Percentiles rank a stretch among this genome's conserved stretches.
These are phyloP conservation scores for Jordanella pulchra DNA, from an alignment of 2,797 vertebrate species.

Conservation along the genomic window DNA sequence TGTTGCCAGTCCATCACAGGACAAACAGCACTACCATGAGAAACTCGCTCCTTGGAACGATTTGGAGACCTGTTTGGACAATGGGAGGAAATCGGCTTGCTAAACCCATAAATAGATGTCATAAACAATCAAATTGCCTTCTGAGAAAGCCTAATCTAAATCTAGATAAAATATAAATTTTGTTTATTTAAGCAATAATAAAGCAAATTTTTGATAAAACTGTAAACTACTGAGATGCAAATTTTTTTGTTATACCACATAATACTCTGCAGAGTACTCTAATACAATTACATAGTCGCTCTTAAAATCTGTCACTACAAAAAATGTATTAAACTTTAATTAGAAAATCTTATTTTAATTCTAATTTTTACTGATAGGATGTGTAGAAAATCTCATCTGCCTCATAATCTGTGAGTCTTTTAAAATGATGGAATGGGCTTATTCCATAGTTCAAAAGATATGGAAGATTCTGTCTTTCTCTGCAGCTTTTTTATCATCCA, in stretches of 20 bases:
- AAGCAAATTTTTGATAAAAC: not conserved
- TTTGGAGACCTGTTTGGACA: not conserved
- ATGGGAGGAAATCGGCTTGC: too few relatives aligned
- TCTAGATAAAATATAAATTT: not conserved
- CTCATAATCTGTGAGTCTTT: constrained; percentile 20
- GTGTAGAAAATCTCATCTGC: constrained; percentile 41
- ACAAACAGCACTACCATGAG: not conserved
- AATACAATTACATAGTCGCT: constrained; percentile 3
- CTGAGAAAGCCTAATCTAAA: not conserved
- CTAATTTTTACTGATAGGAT: constrained; percentile 53
- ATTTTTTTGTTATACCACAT: constrained; percentile 11
- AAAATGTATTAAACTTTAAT: constrained; percentile 18
- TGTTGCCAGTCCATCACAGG: not conserved
- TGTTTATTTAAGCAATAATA: not conserved
- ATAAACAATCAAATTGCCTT: not conserved
- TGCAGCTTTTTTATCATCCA: constrained; percentile 31
- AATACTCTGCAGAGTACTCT: too few relatives aligned
- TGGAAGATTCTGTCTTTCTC: not conserved
- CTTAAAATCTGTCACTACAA: constrained; percentile 1
- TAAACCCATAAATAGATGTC: not conserved
- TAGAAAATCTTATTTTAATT: constrained; percentile 30
- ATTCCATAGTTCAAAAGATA: not conserved
- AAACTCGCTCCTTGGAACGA: not conserved
- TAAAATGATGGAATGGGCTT: not conserved
- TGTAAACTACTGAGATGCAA: not conserved